Evolutionary conservation across 2,888 invertebrate species (phyloP), one percentile per base, ranked within the genome.

Genomic region (Ochropleura leucogaster): DNA sequence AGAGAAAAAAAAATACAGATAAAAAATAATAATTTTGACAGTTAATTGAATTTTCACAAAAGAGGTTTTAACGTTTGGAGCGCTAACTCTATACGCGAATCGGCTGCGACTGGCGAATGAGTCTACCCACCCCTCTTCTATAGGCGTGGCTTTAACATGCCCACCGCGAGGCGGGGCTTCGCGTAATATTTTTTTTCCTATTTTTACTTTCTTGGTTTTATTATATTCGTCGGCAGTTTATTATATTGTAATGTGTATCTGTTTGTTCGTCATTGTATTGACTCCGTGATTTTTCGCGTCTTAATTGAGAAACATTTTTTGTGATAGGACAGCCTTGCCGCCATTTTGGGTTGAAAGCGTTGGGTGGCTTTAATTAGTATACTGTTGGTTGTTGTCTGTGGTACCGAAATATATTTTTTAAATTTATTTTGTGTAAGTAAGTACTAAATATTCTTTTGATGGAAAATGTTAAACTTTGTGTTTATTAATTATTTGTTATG

Each of bases 231-330:
- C 88, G 88, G 85, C 86, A 86, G 90, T 94, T 94, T 95, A 95
- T 95, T 95, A 95, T 94, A 95, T 93, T 95, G 95, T 95, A 93
- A 92, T 93, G 93, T 92, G 85, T 91, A 92, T 91, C 92, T 93
- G 94, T 93, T 92, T 90, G 88, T 93, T 91, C 92, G 89, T 92
- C 90, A 92, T 92, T 91, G 92, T 91, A 87, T 88, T 87, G 88
- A 83, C 82, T 85, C 85, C 87, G 87, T 88, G 89, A 86, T 88
- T 89, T 89, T 89, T 86, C 89, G 88, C 86, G 90, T 91, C 93
- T 94, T 93, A 92, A 95, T 94, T 92, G 87, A 86, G 86, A 82
- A 77, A 81, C 77, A 63, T 86, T 87, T 87, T 85, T 85, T 88
- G 85, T 88, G 83, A 87, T 79, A 76, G 80, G 75, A 83, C 82